Percentiles rank a stretch among this genome's conserved stretches.
Evolutionary conservation across 2,113 vertebrate genomes (phyloP).

Genomic region (Dipodomys spectabilis): DNA sequence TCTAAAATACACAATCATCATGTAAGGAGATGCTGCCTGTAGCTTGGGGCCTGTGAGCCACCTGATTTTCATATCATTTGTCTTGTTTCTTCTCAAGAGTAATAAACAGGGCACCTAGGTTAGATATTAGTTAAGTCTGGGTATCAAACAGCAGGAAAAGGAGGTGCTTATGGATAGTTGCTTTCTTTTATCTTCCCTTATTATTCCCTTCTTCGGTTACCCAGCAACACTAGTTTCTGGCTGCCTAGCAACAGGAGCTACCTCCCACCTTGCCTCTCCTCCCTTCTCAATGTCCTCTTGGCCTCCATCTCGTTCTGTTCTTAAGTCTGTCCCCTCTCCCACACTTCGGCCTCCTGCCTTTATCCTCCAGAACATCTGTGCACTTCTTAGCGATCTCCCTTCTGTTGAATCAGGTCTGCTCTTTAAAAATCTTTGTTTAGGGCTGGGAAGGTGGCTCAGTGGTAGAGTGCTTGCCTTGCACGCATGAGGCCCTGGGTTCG

Average conservation of each 20-base stretch:
- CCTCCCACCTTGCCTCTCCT: background rate
- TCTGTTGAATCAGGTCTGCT: background rate
- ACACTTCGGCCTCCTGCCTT: background rate
- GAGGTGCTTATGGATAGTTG: background rate
- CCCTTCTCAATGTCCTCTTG: background rate
- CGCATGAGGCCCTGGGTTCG: no score
- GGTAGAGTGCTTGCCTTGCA: no score
- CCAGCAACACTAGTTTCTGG: slow-evolving; percentile 29
- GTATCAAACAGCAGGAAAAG: background rate
- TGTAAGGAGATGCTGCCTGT: slow-evolving; percentile 4
- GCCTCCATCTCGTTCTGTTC: slow-evolving; percentile 20
- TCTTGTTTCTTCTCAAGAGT: slow-evolving; percentile 45
- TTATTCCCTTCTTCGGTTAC: slow-evolving; percentile 3
- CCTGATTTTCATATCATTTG: slow-evolving; percentile 17
- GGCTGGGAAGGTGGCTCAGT: no score
- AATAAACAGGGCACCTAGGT: background rate
- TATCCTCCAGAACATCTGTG: background rate
- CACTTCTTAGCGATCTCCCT: background rate
- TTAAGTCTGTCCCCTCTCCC: background rate
- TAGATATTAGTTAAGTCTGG: background rate
- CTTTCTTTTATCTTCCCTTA: background rate
- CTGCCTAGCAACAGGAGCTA: slow-evolving; percentile 31
- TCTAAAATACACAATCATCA: background rate
- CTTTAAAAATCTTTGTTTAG: background rate
- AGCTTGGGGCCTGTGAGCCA: background rate